Base-by-base conservation (phyloP, 1,140 invertebrate genomes). In the Drosophila yakuba region DNA sequence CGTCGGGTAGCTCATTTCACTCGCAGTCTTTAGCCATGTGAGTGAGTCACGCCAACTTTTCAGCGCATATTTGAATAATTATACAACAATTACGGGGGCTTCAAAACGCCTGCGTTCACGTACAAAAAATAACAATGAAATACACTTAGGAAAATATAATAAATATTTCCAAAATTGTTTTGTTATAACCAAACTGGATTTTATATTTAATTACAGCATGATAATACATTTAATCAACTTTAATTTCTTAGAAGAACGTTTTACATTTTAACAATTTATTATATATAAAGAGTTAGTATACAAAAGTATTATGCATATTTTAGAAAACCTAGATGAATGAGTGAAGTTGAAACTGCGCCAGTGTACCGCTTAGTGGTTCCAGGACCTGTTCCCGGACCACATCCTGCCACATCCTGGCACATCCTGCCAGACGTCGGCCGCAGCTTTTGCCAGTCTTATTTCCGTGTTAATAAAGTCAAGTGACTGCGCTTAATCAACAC, bases 401-500 rank as follows among this genome's bases (percentile, higher is more conserved):
- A 48, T 62, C 62, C 56, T 71, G 55, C 51, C 25, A 25, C 32
- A 32, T 32, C 28, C 28, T 32, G 28, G 43, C 47, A 44, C 20
- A 75, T 62, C 43, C 59, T 56, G 73, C 25, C 62, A 63, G 62
- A 64, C 38, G 15, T 43, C 48, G n/a, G 73, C 63, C 64, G 41
- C 66, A 78, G 75, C 69, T 78, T 75, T 75, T 66, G 35, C 39
- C 41, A 63, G 47, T n/a, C 14, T 48, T 15, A 8, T 41, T 50
- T 17, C 50, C 71, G 41, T 64, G 73, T 89, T 88, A 88, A 88
- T 88, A 89, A 80, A 88, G 79, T 89, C 78, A 83, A 86, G 80
- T 89, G 84, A 88, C 83, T 88, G 84, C 84, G 80, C 80, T 88
- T 88, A 83, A 89, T 88, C 84, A 88, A 89, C 84, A 83, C 80